Conservation (phyloP, 2,888 invertebrate species). For the Sclerodermus sp. region DNA sequence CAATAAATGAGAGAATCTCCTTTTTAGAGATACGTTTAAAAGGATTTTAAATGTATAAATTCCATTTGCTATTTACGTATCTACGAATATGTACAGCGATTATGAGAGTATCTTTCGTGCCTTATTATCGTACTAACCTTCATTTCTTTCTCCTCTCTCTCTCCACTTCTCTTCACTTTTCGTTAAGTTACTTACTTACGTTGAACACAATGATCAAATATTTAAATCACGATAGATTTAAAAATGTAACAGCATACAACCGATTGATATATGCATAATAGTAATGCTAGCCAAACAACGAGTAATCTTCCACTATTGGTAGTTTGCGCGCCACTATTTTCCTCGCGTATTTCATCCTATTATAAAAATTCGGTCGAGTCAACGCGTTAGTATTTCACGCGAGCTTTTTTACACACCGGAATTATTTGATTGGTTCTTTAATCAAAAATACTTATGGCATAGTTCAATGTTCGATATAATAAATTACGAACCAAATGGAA, state of each 20-base stretch:
- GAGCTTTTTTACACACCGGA: no score
- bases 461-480: no score
- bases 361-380: no score
- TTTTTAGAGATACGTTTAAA: neutral
- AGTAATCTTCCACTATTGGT: no score
- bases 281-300: constrained; percentile 18
- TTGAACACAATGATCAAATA: constrained; percentile 51
- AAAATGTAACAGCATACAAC: constrained; percentile 31
- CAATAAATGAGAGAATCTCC: neutral
- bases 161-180: constrained; percentile 10
- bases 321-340: no score
- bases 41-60: constrained; percentile 4
- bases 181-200: constrained; percentile 35
- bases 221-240: constrained; percentile 43
- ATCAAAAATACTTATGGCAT: no score
- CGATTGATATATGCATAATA: constrained; percentile 23
- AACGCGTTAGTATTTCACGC: no score
- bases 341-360: no score
- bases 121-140: constrained; percentile 13
- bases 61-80: constrained; percentile 21
- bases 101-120: constrained; percentile 8
- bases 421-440: no score
- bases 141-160: constrained; percentile 7
- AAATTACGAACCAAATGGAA: no score
- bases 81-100: constrained; percentile 31